phyloP scores from a whole-genome alignment of 2,113 vertebrate genomes.

The Vicugna pacos region DNA sequence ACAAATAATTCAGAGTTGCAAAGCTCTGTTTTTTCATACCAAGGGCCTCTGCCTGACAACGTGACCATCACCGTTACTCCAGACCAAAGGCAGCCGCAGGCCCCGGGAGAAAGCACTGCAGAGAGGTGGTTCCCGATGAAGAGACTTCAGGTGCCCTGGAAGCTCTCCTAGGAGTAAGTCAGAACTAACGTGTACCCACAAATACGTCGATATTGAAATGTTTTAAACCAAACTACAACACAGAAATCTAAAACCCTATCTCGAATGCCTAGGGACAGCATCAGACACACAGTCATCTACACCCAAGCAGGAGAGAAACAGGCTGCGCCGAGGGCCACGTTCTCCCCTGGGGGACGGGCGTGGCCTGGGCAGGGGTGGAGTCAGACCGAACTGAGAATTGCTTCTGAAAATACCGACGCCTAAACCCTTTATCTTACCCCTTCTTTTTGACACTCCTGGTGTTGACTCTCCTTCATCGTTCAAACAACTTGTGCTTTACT shows the following conservation, averaged over 20 bases:
- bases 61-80: no score
- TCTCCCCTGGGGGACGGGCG: rapidly evolving
- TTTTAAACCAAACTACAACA: not conserved
- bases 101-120: not conserved
- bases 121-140: not conserved
- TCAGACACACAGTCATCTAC: not conserved
- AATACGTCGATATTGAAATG: not conserved
- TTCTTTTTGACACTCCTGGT: not conserved
- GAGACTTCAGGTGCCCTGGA: no score
- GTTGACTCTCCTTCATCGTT: not conserved
- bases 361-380: not conserved
- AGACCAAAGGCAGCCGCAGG: not conserved
- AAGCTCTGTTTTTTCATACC: not conserved
- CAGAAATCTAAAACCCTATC: not conserved
- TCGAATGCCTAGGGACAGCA: not conserved
- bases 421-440: rapidly evolving
- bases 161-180: not conserved
- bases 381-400: not conserved
- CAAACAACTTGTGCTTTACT: not conserved
- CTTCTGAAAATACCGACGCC: rapidly evolving
- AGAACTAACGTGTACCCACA: not conserved
- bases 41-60: not conserved
- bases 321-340: not conserved
- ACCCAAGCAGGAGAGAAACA: no score
- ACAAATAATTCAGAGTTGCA: not conserved